Conservation (phyloP, 2,888 invertebrate genomes). For the Dynastes hyllus region DNA sequence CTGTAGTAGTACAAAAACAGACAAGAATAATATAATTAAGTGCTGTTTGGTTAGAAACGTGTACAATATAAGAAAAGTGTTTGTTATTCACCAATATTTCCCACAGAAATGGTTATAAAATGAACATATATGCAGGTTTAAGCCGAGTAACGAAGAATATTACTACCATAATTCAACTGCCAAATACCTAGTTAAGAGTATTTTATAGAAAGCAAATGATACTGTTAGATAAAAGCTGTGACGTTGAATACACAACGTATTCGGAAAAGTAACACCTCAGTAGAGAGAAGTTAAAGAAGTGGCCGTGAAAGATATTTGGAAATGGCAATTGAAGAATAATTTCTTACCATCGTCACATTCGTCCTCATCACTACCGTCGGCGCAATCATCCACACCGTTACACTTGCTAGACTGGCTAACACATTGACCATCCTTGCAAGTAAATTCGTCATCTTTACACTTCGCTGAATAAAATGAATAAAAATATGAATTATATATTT, state of each 20-base stretch:
- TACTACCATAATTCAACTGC: background rate
- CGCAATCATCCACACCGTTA: constrained; percentile 70
- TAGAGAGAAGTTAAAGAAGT: too few species aligned
- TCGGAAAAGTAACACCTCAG: background rate
- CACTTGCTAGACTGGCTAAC: constrained; percentile 69
- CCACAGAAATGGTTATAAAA: background rate
- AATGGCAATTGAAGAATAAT: constrained; percentile 35
- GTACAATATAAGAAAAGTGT: constrained; percentile 1
- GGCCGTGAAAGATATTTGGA: background rate
- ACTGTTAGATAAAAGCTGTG: background rate
- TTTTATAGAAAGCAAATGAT: background rate
- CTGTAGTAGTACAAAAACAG: too few species aligned
- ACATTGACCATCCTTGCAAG: constrained; percentile 75
- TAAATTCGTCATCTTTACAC: constrained; percentile 71
- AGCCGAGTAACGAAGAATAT: background rate
- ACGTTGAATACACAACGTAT: background rate
- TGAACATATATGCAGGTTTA: background rate
- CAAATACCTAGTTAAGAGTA: background rate
- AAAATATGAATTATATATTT: constrained; percentile 2
- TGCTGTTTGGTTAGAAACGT: background rate
- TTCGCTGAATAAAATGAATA: constrained; percentile 57
- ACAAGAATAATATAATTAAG: background rate
- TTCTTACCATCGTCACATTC: constrained; percentile 72
- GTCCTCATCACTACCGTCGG: constrained; percentile 72
- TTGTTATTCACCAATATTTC: background rate